A percentile compares a stretch with the other conserved stretches of the same genome.
Conservation (phyloP, 2,113 vertebrate species). For the Colossoma macropomum region DNA sequence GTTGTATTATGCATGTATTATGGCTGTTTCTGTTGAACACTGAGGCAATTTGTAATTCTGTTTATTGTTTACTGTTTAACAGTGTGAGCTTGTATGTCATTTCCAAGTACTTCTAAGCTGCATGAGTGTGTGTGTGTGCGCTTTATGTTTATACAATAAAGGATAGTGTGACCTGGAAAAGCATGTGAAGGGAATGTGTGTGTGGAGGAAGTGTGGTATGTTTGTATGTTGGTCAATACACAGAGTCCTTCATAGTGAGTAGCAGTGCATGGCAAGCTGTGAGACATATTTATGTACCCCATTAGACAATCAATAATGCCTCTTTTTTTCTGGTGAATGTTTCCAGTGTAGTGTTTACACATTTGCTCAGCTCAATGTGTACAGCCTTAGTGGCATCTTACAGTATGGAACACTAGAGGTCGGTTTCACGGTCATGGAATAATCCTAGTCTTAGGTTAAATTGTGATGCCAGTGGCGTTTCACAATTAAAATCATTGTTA, state of each 20-base stretch:
- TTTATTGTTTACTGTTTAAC: slow-evolving; percentile 36
- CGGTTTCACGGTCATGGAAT: neutral
- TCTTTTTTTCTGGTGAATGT: slow-evolving; percentile 41
- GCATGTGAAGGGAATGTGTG: slow-evolving; percentile 25
- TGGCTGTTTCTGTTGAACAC: slow-evolving; percentile 20
- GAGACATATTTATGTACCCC: slow-evolving; percentile 42
- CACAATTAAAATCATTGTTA: neutral
- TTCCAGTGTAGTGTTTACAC: slow-evolving; percentile 16
- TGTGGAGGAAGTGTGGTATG: slow-evolving; percentile 43
- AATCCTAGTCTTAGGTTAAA: no score
- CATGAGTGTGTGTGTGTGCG: slow-evolving; percentile 21
- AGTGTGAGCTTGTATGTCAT: slow-evolving; percentile 14
- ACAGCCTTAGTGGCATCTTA: neutral
- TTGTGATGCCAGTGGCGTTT: neutral
- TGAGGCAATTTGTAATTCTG: slow-evolving; percentile 17
- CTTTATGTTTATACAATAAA: slow-evolving; percentile 43
- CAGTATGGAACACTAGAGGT: neutral
- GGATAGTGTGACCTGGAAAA: slow-evolving; percentile 19
- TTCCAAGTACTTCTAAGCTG: slow-evolving; percentile 17
- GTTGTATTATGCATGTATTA: slow-evolving; percentile 30
- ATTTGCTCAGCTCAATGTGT: slow-evolving; percentile 15
- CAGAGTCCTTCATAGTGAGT: slow-evolving; percentile 49
- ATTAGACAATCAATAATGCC: slow-evolving; percentile 36
- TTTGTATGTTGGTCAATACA: slow-evolving; percentile 47
- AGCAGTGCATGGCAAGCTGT: slow-evolving; percentile 39